Base-by-base conservation (phyloP, 2,797 vertebrate genomes). In the Pangasius larnaudii region DNA sequence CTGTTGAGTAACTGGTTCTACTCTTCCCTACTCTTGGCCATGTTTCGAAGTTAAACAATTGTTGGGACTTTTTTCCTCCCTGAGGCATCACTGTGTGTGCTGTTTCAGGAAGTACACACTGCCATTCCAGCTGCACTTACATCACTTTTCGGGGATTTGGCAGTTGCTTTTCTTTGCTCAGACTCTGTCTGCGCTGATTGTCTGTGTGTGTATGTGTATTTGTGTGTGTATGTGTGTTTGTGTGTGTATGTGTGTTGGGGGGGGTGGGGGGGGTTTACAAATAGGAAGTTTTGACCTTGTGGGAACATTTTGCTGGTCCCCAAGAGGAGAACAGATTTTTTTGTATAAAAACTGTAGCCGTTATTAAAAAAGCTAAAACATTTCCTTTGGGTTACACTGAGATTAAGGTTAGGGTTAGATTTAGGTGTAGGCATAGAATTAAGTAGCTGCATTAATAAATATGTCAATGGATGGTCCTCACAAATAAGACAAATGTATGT, bases 91-190 rank as follows among this genome's bases (percentile, higher is more conserved):
- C 8, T 67, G 14, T 30, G 67, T 51, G 16, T 67, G 46, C 82
- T 53, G 46, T 46, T 69, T 84, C 46, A 84, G 42, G 63, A 69
- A 84, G 11, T 53, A 24, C 9, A 51, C 42, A 33, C 42, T 16
- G 27, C 81, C 61, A 24, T 67, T 49, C 67, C 81, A 84, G 81
- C 81, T 84, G 61, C 61, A 67, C n/a, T 84, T 84, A 19, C 42
- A 84, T 84, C 81, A 84, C 42, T 67, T 33, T 67, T 51, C 0
- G 3, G 42, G 51, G 42, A 51, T 19, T 84, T 84, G 81, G 46
- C 82, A 36, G 42, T 84, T n/a, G n/a, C 46, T 19, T 69, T 0
- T 22, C 18, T 67, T 81, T 11, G 39, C 16, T 30, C 27, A 63
- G 11, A 18, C 8, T 61, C 36, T 30, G 80, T 65, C 18, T n/a